Percentiles rank a stretch among this genome's conserved stretches.
These are phyloP conservation scores for Coenonympha glycerion DNA, from an alignment of 2,888 invertebrate genomes.

Conservation along the genomic window DNA sequence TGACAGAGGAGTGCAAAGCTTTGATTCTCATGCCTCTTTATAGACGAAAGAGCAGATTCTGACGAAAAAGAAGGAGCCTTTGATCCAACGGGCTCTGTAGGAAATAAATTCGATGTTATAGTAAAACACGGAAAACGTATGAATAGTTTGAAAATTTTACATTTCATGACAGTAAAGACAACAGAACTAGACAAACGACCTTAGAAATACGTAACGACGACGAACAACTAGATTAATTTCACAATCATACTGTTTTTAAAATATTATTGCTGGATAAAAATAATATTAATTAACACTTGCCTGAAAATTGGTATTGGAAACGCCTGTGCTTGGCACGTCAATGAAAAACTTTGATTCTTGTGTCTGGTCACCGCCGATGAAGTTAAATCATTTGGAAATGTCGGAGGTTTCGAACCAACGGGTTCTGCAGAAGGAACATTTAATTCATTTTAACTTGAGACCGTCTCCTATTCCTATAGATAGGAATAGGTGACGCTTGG, in stretches of 20 bases:
- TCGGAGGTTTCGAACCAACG: slow-evolving; percentile 77
- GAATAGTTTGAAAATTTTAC: background rate
- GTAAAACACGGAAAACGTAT: background rate
- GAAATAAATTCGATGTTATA: slow-evolving; percentile 27
- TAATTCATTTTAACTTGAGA: slow-evolving; percentile 49
- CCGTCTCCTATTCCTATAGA: too few species aligned
- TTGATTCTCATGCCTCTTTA: slow-evolving; percentile 73
- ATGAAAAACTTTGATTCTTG: slow-evolving; percentile 74
- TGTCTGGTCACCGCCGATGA: slow-evolving; percentile 76
- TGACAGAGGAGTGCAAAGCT: slow-evolving; percentile 80
- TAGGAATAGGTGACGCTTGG: slow-evolving; percentile 79
- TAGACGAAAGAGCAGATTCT: slow-evolving; percentile 78
- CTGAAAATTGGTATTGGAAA: slow-evolving; percentile 82
- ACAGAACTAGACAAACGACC: background rate
- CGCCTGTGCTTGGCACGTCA: slow-evolving; percentile 83
- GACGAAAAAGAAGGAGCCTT: slow-evolving; percentile 81
- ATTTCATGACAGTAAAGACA: background rate
- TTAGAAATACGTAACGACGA: background rate
- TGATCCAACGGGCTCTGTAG: slow-evolving; percentile 80
- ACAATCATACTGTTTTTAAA: background rate
- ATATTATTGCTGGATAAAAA: background rate
- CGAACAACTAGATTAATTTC: background rate
- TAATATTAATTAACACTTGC: slow-evolving; percentile 62
- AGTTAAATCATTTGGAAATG: slow-evolving; percentile 77
- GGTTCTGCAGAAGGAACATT: slow-evolving; percentile 71